A percentile compares a stretch with the other conserved stretches of the same genome.
Conservation (phyloP, 2,797 vertebrate species). For the Brachyalestes nurse region DNA sequence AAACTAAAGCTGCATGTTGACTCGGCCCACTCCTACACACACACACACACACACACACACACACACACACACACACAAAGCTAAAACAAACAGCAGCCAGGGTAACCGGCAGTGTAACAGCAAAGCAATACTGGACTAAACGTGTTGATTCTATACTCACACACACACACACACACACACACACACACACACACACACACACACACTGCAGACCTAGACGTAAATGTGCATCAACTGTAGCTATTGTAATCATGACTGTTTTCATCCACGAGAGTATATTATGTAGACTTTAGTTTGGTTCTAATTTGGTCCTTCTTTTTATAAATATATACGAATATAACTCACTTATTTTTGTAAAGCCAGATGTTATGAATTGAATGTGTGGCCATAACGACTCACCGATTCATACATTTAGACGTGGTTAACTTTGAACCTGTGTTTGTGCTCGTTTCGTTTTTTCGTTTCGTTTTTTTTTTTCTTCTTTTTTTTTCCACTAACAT, state of each 20-base stretch:
- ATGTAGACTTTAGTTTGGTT: conserved; percentile 49
- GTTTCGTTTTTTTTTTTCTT: conserved; percentile 3
- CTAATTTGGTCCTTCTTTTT: conserved; percentile 50
- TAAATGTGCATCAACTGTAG: conserved; percentile 54
- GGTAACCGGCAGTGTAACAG: conserved; percentile 59
- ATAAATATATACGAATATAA: conserved; percentile 60
- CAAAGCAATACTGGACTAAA: conserved; percentile 73
- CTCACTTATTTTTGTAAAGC: conserved; percentile 80
- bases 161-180: conserved; percentile 48
- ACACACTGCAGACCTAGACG: conserved; percentile 42
- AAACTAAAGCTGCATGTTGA: conserved; percentile 73
- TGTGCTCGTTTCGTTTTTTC: neutral
- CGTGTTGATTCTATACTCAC: conserved; percentile 39
- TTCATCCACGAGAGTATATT: conserved; percentile 59
- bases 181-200: neutral
- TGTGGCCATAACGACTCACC: conserved; percentile 57
- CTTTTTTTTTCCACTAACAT: conserved; percentile 1
- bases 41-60: conserved; percentile 28
- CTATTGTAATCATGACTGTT: conserved; percentile 56
- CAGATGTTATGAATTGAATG: conserved; percentile 59
- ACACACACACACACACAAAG: conserved; percentile 33
- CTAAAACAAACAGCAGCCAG: conserved; percentile 45
- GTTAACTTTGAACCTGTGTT: conserved; percentile 36
- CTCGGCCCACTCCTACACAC: conserved; percentile 54
- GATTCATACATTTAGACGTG: conserved; percentile 52